Evolutionary conservation across 2,797 vertebrate species (phyloP), one percentile per base, ranked within the genome.

Genomic region (Sebastes flavidus): DNA sequence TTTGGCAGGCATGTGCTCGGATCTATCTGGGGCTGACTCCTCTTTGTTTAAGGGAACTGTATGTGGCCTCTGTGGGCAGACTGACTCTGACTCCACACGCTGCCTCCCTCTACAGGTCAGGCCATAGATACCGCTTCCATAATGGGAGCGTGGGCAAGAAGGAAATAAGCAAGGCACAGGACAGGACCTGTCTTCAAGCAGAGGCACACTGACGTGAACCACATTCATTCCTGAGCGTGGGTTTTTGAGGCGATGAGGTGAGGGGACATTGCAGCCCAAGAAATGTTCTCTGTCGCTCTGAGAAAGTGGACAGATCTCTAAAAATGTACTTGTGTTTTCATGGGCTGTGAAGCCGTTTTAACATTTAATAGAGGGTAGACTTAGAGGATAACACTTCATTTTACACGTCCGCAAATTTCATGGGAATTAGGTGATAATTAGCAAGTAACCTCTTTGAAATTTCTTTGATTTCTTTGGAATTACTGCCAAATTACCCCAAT

Each of bases 91-190:
- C 72, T 69, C 77, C 88, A 56, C 65, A 14, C 24, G 70, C 66
- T 85, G 82, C 84, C 83, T 87, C 86, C 85, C 84, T 84, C 85
- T 88, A 77, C 82, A 89, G 91, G 91, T 91, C 91, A 94, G 78
- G 67, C 52, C 79, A 14, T 1, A n/a, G 78, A 75, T n/a, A 34
- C 73, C 56, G 52, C 68, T 34, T 65, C 67, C 38, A 61, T 83
- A 82, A 90, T 85, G 55, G 76, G 58, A 84, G 83, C 34, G 82
- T 92, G 85, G 89, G 87, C 87, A 65, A 32, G 61, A 0, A 87
- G 76, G 75, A 89, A 88, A 86, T 65, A 79, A 69, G 70, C 68
- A 46, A 55, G 72, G 54, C 70, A 63, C 38, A 84, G 83, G 86
- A 81, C 71, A 71, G 77, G 83, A 93, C 86, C 84, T 81, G 75